Evolutionary conservation across 2,797 vertebrate genomes (phyloP).

Genomic region (Clamator glandarius): DNA sequence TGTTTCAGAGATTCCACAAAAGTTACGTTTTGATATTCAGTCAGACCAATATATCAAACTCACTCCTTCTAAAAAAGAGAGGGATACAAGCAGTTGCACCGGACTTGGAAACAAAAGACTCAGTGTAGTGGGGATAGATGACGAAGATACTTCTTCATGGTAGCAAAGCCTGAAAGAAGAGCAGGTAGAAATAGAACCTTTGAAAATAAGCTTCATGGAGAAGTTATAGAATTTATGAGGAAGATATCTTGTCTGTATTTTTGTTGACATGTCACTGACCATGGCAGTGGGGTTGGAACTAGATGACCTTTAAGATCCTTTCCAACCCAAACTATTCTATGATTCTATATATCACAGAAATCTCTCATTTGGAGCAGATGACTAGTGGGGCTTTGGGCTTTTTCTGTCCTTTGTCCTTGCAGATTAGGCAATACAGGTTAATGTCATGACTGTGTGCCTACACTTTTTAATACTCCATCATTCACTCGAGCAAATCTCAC

Average conservation of each 20-base stretch:
- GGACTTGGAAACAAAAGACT: not conserved
- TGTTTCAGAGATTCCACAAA: not conserved
- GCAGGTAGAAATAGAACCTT: not conserved
- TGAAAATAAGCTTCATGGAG: not conserved
- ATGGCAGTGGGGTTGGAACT: too few species aligned
- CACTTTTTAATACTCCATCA: not conserved
- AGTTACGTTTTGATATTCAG: not conserved
- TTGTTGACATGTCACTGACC: too few species aligned
- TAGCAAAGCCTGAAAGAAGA: not conserved
- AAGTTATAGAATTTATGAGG: not conserved
- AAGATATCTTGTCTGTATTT: not conserved
- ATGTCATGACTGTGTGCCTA: not conserved
- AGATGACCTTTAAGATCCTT: too few species aligned
- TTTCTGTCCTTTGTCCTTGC: not conserved
- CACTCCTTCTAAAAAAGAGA: not conserved
- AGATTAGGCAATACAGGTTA: not conserved
- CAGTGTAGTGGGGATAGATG: not conserved
- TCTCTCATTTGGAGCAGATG: not conserved
- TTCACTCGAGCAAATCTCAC: not conserved
- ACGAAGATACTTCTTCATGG: not conserved
- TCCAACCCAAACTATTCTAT: too few species aligned
- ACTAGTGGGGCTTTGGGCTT: not conserved
- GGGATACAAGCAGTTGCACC: rapidly evolving
- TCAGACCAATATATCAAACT: not conserved
- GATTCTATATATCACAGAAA: too few species aligned